A percentile compares a stretch with the other conserved stretches of the same genome.
These are phyloP conservation scores for Asteroscopus sphinx DNA, from an alignment of 2,888 invertebrate species.

Conservation along the genomic window DNA sequence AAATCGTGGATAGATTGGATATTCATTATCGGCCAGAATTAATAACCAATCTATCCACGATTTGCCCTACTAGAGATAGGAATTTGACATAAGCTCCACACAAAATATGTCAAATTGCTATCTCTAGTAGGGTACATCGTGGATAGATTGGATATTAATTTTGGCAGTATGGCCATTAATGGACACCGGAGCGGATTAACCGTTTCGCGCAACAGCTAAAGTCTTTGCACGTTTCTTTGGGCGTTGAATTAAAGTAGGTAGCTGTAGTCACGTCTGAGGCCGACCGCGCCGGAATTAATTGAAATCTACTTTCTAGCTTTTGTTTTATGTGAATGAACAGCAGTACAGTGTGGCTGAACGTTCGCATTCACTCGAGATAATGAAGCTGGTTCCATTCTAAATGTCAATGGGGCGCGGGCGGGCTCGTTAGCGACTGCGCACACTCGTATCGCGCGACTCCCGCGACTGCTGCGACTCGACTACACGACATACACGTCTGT, in stretches of 20 bases:
- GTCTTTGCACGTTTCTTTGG: constrained; percentile 21
- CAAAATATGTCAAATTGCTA: no score
- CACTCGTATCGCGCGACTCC: constrained; percentile 22
- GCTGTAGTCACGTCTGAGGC: constrained; percentile 3
- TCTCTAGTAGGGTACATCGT: no score
- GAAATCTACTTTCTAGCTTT: constrained; percentile 45
- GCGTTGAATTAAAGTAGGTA: constrained; percentile 22
- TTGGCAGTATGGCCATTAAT: no score
- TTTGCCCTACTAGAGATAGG: no score
- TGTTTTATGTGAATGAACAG: constrained; percentile 42
- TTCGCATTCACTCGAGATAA: constrained; percentile 39
- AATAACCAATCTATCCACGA: no score
- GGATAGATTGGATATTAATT: no score
- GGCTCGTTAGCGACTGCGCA: constrained; percentile 32
- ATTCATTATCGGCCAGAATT: no score
- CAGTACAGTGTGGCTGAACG: constrained; percentile 39
- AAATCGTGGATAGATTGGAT: no score
- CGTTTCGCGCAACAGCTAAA: neutral
- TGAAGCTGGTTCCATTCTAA: constrained; percentile 32
- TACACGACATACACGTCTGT: constrained; percentile 1
- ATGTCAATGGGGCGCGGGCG: constrained; percentile 23
- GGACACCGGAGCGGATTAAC: constrained; percentile 4
- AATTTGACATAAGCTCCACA: no score
- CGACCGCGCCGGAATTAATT: constrained; percentile 29
- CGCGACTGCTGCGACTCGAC: constrained; percentile 14